Conservation (phyloP, 2,113 vertebrate genomes). For the Rynchops niger region DNA sequence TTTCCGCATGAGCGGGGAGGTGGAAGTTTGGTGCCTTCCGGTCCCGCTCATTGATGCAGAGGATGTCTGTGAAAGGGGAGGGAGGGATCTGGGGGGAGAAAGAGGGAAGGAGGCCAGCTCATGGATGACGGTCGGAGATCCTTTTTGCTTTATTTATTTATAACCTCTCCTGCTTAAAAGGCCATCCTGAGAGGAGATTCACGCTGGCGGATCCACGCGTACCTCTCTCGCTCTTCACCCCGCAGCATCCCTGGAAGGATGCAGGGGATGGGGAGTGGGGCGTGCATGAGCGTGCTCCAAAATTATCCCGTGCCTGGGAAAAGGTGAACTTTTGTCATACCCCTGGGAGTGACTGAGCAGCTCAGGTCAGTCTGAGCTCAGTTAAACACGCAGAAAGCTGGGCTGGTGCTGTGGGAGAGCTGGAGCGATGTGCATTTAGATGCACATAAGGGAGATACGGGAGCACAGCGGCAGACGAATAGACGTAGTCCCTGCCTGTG, state of each 20-base stretch:
- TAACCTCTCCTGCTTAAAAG: neutral
- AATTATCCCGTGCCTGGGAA: neutral
- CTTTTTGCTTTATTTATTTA: slow-evolving; percentile 37
- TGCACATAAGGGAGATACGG: neutral
- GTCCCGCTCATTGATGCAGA: slow-evolving; percentile 9
- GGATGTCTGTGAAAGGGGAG: slow-evolving; percentile 30
- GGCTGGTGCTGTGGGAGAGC: neutral
- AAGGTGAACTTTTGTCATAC: neutral
- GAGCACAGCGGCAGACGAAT: neutral
- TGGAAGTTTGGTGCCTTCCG: slow-evolving; percentile 46
- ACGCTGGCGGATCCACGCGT: neutral
- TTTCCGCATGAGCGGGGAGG: slow-evolving; percentile 31
- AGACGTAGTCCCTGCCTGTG: neutral
- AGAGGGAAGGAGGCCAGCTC: neutral
- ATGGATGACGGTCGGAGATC: neutral
- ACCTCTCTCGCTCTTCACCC: neutral
- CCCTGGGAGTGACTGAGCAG: neutral
- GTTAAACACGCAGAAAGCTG: neutral
- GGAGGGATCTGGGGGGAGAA: neutral
- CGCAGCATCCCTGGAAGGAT: neutral
- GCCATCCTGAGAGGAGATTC: neutral
- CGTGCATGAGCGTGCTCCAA: neutral
- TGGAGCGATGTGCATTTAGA: neutral
- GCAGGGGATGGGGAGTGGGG: neutral
- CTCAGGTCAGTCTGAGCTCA: neutral